Conservation (phyloP, 2,797 vertebrate species). For the Rhinella marina region DNA sequence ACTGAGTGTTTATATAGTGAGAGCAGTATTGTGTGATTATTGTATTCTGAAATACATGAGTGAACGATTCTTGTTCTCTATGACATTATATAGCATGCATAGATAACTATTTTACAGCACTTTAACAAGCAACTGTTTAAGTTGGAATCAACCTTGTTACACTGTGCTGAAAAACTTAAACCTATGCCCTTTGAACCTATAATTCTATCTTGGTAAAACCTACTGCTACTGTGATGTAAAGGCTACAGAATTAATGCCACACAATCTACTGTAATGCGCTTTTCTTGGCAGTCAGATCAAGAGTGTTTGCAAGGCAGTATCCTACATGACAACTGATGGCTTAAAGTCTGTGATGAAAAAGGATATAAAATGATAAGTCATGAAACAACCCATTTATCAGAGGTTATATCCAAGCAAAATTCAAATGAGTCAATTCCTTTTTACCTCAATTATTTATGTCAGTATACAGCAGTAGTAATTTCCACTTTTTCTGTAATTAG, state of each 20-base stretch:
- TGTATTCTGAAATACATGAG: not conserved
- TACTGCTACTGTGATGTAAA: not conserved
- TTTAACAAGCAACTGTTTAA: not conserved
- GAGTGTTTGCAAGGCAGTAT: not conserved
- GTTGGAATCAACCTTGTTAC: not conserved
- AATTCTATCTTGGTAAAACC: not conserved
- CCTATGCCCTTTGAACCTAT: no score
- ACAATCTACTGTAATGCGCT: constrained; percentile 1
- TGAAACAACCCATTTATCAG: not conserved
- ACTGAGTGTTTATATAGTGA: no score
- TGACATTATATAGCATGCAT: not conserved
- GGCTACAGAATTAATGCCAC: not conserved
- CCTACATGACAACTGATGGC: not conserved
- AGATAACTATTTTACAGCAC: not conserved
- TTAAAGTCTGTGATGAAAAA: not conserved
- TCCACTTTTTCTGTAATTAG: not conserved
- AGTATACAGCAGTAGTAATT: not conserved
- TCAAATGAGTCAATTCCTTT: not conserved
- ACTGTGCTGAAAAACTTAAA: not conserved
- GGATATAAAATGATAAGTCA: not conserved
- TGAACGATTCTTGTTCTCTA: not conserved
- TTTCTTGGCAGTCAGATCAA: not conserved
- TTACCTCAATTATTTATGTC: not conserved
- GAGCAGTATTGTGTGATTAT: no score
- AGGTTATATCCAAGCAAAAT: not conserved